Evolutionary conservation across 92 coral and sea anemone species (phyloP), one percentile per base, ranked within the genome.

Genomic region (Chrysogorgia sp.): DNA sequence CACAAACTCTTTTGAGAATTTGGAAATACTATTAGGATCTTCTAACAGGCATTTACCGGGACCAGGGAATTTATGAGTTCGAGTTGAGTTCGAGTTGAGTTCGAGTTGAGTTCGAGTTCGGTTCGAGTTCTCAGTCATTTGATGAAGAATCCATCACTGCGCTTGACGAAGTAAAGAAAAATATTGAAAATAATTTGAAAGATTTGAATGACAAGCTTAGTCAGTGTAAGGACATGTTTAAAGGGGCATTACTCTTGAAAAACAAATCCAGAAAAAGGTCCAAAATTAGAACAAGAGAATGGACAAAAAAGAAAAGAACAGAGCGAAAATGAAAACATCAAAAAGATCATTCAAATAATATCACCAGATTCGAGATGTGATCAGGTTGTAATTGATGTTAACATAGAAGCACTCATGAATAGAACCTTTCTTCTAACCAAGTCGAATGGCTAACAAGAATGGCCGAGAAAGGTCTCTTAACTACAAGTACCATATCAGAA

Each of bases 231-330:
- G 63, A 83, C 34, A 83, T 84, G 76, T 79, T 71, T 53, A 58
- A 34, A 23, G 76, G 67, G 50, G 41, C 67, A 58, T 78, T 85
- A 62, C n/a, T n/a, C n/a, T 31, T 81, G 5, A 81, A 67, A 74
- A 81, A 74, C 78, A 81, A 85, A 75, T 75, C 75, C 41, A 81
- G 60, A 34, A 74, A 75, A 67, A 66, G 67, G 78, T 75, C 89
- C 53, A 40, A 60, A 85, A 74, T 59, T 79, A 86, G 58, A 86
- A 86, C 82, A 66, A 69, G 78, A 70, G 79, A 49, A 86, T 74
- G 58, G 66, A 75, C 79, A 68, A 79, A 56, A 85, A 85, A n/a
- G n/a, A 40, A 55, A 60, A 66, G 61, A 85, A 58, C 67, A 79
- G 70, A 31, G 78, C 53, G 71, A 83, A 34, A 33, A 33, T 8